A percentile compares a stretch with the other conserved stretches of the same genome.
phyloP scores from a whole-genome alignment of 2,888 invertebrate species.

The Tenthredo mesomela region DNA sequence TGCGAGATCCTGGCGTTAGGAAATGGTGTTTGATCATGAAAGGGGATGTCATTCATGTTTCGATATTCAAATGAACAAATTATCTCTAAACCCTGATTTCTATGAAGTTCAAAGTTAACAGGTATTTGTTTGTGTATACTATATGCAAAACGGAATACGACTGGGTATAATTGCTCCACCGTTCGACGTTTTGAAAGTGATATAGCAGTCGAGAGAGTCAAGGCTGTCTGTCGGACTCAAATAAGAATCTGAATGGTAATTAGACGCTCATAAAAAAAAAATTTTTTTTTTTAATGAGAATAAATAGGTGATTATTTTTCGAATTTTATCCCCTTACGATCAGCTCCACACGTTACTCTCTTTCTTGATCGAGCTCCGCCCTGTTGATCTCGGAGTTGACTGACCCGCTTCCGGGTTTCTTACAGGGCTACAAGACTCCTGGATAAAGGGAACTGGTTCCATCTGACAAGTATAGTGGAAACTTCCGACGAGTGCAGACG shows the following conservation, averaged over 20 bases:
- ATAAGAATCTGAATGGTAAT: neutral
- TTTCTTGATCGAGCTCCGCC: neutral
- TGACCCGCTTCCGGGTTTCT: slow-evolving; percentile 69
- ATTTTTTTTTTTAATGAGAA: neutral
- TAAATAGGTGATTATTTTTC: neutral
- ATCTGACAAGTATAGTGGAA: slow-evolving; percentile 55
- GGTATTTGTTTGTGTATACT: neutral
- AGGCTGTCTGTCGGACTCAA: neutral
- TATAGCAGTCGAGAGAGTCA: neutral
- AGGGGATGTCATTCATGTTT: neutral
- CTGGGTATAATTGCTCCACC: neutral
- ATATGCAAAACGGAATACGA: neutral
- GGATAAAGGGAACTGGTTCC: slow-evolving; percentile 36
- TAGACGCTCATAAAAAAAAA: too few species aligned
- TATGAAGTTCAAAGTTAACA: neutral
- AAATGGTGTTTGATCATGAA: neutral
- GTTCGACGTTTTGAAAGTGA: neutral
- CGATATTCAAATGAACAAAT: neutral
- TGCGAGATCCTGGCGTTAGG: neutral
- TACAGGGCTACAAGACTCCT: slow-evolving; percentile 59
- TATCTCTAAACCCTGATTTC: neutral
- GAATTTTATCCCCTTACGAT: neutral
- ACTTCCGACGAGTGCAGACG: neutral
- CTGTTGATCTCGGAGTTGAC: slow-evolving; percentile 59
- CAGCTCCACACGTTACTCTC: neutral